Base-by-base conservation (phyloP, 2,888 invertebrate species). In the Tachina lurida region DNA sequence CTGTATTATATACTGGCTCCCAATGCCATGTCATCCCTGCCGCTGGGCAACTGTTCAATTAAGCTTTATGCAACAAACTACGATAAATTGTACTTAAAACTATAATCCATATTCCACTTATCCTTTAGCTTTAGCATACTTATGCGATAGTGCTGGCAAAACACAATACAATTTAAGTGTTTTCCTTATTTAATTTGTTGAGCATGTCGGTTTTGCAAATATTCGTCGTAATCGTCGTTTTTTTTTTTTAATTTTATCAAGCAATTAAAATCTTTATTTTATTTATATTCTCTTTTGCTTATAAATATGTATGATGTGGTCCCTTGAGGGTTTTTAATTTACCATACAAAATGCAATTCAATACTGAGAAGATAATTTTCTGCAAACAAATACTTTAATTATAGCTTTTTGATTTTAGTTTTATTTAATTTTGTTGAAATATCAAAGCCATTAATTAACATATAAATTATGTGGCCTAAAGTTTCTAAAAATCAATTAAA, bases 351-450 rank as follows among this genome's bases (percentile, higher is more conserved):
- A 22, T 31, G 13, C 31, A 58, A 58, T 15, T 31, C 31, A 31
- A 31, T 58, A 31, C 13, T 58, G 15, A 31, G 31, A 31, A 31
- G 31, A 31, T 15, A 58, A 31, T 15, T 31, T 8, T 58, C 7
- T 58, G 31, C 22, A 31, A 31, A 15, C 22, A 31, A 58, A 58
- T 58, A 8, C 8, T 58, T 58, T 58, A 58, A 58, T 58, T 58
- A 31, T 31, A 56, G 56, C 13, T 54, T 19, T 54, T 22, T 13
- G 22, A 12, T 56, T 56, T 56, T 2, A 9, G 8, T 31, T 2
- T 31, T 22, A 9, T 58, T 31, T 31, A 15, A 0, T 31, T 31
- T 31, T 58, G 13, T 15, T n/a, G 31, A 58, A 56, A 22, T 22
- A 22, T 17, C 17, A 52, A 7, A 17, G 10, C 9, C 5, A 31